Evolutionary conservation across 2,888 invertebrate genomes (phyloP).

Genomic region (Coenonympha glycerion): DNA sequence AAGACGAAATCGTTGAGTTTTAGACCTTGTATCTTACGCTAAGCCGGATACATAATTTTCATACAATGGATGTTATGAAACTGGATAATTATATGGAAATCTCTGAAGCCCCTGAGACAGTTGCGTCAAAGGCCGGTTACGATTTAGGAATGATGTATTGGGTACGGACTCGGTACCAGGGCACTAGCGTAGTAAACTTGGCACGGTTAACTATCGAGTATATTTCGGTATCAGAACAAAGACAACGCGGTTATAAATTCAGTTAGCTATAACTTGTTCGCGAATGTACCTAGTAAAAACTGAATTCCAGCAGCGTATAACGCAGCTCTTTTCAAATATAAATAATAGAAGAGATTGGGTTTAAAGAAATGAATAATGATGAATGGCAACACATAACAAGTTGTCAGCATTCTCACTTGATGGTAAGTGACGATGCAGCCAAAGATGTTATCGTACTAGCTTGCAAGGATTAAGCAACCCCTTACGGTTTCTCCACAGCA

Average conservation of each 20-base stretch:
- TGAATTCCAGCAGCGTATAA: too few species aligned
- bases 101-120: slow-evolving; percentile 21
- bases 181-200: slow-evolving; percentile 32
- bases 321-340: too few species aligned
- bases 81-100: neutral
- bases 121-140: slow-evolving; percentile 37
- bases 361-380: too few species aligned
- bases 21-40: neutral
- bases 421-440: too few species aligned
- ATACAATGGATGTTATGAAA: slow-evolving; percentile 1
- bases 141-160: slow-evolving; percentile 49
- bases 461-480: too few species aligned
- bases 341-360: too few species aligned
- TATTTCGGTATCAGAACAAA: slow-evolving; percentile 16
- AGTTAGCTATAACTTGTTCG: neutral
- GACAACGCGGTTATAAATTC: slow-evolving; percentile 9
- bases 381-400: too few species aligned
- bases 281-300: neutral
- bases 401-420: too few species aligned
- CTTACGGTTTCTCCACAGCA: too few species aligned
- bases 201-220: slow-evolving; percentile 22
- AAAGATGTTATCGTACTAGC: too few species aligned
- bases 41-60: slow-evolving; percentile 1
- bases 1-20: too few species aligned
- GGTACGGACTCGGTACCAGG: too few species aligned